A percentile compares a stretch with the other conserved stretches of the same genome.
phyloP scores from a whole-genome alignment of 2,797 vertebrate species.

The Acipenser ruthenus region DNA sequence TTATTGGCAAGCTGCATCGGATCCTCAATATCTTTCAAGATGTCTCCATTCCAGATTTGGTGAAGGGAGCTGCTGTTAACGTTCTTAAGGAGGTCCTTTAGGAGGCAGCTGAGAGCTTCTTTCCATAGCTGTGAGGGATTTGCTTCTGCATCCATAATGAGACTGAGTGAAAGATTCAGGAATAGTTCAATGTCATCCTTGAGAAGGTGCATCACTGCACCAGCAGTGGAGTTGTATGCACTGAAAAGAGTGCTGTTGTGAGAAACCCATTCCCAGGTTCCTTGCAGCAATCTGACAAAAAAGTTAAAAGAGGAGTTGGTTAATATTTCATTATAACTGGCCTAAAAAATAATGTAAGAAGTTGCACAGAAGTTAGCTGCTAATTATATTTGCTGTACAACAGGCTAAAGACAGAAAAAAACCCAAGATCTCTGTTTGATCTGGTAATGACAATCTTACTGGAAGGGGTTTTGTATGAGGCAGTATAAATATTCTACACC shows the following conservation, averaged over 20 bases:
- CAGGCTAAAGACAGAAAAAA: background rate
- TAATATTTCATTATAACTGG: too few relatives aligned
- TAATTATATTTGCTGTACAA: background rate
- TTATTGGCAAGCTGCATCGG: slow-evolving; percentile 16
- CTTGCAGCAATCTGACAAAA: background rate
- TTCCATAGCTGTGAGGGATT: slow-evolving; percentile 27
- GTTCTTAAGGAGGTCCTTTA: slow-evolving; percentile 38
- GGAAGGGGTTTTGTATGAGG: background rate
- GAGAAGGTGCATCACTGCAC: background rate
- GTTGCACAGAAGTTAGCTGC: too few relatives aligned
- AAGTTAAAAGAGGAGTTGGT: background rate
- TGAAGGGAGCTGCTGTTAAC: slow-evolving; percentile 33
- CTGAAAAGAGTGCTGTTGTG: background rate
- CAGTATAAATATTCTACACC: too few relatives aligned
- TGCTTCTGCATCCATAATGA: slow-evolving; percentile 22
- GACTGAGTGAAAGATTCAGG: background rate
- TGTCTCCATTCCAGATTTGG: slow-evolving; percentile 22
- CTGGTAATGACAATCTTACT: background rate
- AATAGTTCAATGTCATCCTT: background rate
- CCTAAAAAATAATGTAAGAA: too few relatives aligned
- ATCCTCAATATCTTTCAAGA: slow-evolving; percentile 22
- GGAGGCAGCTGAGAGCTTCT: slow-evolving; percentile 37
- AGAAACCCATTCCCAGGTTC: background rate
- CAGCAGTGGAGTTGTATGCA: background rate
- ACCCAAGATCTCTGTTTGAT: background rate